phyloP scores from a whole-genome alignment of 1,140 invertebrate genomes.

The Triops cancriformis region DNA sequence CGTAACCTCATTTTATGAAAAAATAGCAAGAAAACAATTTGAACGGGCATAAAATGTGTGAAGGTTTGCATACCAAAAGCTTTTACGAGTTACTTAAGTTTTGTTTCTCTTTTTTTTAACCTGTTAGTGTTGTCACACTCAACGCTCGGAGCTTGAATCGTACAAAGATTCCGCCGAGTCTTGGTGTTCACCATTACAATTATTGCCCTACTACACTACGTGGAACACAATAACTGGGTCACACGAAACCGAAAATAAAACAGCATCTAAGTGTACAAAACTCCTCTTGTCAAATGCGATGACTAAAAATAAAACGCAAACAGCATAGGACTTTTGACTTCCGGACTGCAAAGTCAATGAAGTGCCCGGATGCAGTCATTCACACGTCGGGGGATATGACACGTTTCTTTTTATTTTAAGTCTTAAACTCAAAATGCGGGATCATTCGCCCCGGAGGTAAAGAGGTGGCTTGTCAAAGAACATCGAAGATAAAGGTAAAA shows the following conservation, averaged over 20 bases:
- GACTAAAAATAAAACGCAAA: neutral
- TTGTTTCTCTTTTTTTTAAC: neutral
- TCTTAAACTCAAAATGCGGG: neutral
- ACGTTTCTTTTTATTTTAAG: neutral
- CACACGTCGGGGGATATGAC: neutral
- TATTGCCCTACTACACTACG: slow-evolving; percentile 13
- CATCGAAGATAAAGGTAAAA: neutral
- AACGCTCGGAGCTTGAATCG: neutral
- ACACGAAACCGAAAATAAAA: neutral
- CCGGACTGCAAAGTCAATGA: neutral
- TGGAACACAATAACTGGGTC: neutral
- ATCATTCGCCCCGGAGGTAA: neutral
- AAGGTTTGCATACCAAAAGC: neutral
- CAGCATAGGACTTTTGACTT: neutral
- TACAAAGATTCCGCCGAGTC: neutral
- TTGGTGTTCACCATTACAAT: neutral
- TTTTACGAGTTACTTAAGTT: neutral
- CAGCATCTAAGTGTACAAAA: slow-evolving; percentile 4
- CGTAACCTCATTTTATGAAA: neutral
- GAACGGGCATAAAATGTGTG: neutral
- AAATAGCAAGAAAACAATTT: neutral
- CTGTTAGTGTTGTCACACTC: neutral
- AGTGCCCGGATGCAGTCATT: neutral
- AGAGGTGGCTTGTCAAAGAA: neutral
- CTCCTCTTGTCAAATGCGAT: neutral